phyloP scores from a whole-genome alignment of 1,140 invertebrate genomes.

The Scylla paramamosain region DNA sequence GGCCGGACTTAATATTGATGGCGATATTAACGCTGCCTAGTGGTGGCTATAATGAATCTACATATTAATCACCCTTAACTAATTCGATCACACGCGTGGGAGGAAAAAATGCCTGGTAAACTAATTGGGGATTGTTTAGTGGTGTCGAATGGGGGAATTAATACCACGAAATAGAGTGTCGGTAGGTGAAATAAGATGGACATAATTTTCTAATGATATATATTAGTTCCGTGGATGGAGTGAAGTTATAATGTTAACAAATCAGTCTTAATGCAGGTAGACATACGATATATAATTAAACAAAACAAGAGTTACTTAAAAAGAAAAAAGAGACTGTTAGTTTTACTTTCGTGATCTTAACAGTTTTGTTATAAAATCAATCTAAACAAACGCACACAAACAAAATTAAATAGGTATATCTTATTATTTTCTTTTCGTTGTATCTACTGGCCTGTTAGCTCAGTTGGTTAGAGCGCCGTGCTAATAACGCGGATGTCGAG shows the following conservation, averaged over 20 bases:
- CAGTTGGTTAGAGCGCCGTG: slow-evolving; percentile 51
- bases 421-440: neutral
- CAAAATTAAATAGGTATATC: neutral
- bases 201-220: neutral
- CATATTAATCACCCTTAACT: neutral
- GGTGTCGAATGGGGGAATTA: neutral
- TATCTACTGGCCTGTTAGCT: neutral
- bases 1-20: neutral
- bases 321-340: too few species aligned
- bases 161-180: neutral
- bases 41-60: slow-evolving; percentile 11
- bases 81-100: neutral
- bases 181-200: neutral
- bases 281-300: too few species aligned
- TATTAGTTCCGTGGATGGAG: too few species aligned
- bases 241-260: too few species aligned
- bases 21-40: neutral
- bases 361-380: too few species aligned
- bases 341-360: too few species aligned
- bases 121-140: neutral
- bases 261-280: too few species aligned
- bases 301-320: too few species aligned
- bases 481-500: slow-evolving; percentile 50
- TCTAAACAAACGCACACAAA: too few species aligned
- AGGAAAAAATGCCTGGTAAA: neutral